Conservation (phyloP, 1,140 invertebrate species). For the Drosophila neocordata region DNA sequence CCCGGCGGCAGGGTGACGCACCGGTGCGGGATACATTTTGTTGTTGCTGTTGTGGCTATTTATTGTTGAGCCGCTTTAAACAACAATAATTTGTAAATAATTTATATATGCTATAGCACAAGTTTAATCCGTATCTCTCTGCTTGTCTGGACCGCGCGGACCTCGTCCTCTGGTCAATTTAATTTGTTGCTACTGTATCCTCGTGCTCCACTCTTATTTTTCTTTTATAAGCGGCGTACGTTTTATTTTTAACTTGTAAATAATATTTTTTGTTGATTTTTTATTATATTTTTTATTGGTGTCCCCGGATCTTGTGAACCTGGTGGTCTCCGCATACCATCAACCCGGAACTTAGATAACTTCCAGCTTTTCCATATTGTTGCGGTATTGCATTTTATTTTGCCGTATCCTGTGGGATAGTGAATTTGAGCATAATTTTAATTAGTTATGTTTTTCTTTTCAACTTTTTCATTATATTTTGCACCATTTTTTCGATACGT, state of each 20-base stretch:
- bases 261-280: slow-evolving; percentile 27
- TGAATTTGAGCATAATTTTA: slow-evolving; percentile 50
- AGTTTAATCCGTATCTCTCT: slow-evolving; percentile 5
- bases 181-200: slow-evolving; percentile 27
- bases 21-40: slow-evolving; percentile 82
- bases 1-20: slow-evolving; percentile 82
- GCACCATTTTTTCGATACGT: slow-evolving; percentile 82
- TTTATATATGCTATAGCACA: slow-evolving; percentile 4
- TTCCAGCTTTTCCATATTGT: slow-evolving; percentile 48
- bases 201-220: slow-evolving; percentile 58
- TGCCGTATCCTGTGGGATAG: slow-evolving; percentile 62
- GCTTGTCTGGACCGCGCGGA: slow-evolving; percentile 31
- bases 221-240: slow-evolving; percentile 36
- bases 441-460: slow-evolving; percentile 52
- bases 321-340: slow-evolving; percentile 18
- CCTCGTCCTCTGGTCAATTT: slow-evolving; percentile 39
- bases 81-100: slow-evolving; percentile 34
- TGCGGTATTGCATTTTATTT: slow-evolving; percentile 39
- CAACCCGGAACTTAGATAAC: slow-evolving; percentile 42
- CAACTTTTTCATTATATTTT: slow-evolving; percentile 71
- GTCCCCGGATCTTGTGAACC: slow-evolving; percentile 18
- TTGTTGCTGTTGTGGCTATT: slow-evolving; percentile 49
- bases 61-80: slow-evolving; percentile 38
- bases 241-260: slow-evolving; percentile 38
- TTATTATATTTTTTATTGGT: slow-evolving; percentile 20